A percentile compares a stretch with the other conserved stretches of the same genome.
Conservation (phyloP, 2,113 vertebrate species). For the Cebus imitator region DNA sequence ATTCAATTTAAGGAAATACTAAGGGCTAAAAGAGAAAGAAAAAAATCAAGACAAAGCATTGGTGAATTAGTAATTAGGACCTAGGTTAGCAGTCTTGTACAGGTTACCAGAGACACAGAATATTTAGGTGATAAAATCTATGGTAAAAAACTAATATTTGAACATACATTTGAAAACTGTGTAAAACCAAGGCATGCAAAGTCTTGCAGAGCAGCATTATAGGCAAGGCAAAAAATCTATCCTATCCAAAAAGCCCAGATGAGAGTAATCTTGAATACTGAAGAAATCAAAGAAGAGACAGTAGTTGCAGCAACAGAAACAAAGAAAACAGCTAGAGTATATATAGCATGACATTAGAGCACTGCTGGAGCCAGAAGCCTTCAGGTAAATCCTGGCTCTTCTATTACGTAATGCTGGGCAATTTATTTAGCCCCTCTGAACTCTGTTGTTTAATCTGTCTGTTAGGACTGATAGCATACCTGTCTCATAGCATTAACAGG, state of each 20-base stretch:
- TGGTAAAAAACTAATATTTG: neutral
- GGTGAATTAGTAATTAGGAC: neutral
- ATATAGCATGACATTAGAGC: neutral
- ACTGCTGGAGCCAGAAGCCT: neutral
- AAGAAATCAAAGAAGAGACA: neutral
- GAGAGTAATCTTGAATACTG: too few relatives aligned
- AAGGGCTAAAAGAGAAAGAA: neutral
- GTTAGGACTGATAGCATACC: too few relatives aligned
- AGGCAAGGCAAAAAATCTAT: neutral
- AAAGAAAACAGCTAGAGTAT: neutral
- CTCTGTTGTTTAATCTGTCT: neutral
- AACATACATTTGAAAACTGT: neutral
- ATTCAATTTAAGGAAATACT: neutral
- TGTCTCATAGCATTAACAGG: too few relatives aligned
- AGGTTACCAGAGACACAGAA: rapidly evolving
- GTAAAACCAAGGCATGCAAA: neutral
- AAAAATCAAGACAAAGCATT: neutral
- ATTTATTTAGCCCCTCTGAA: neutral
- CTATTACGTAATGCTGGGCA: neutral
- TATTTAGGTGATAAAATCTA: neutral
- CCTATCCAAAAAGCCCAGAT: neutral
- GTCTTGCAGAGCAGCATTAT: neutral
- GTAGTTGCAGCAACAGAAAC: neutral
- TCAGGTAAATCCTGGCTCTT: neutral
- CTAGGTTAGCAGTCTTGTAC: neutral